Conservation (phyloP, 2,888 invertebrate genomes). For the Luperina nickerlii region DNA sequence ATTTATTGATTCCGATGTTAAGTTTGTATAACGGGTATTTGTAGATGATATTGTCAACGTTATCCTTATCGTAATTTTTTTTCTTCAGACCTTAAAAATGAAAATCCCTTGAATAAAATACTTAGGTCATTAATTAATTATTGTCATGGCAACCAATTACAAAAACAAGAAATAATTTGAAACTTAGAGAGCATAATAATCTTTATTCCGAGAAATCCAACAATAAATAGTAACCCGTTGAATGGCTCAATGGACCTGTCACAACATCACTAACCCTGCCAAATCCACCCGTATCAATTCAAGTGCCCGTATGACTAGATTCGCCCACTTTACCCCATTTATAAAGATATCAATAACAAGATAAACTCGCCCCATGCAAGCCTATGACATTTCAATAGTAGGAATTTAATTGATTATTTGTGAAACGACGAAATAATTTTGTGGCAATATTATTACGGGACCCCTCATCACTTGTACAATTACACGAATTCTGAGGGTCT, state of each 20-base stretch:
- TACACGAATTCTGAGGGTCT: constrained; percentile 55
- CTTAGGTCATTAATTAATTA: not conserved
- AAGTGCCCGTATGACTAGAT: constrained; percentile 85
- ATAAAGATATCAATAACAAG: constrained; percentile 89
- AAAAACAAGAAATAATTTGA: not conserved
- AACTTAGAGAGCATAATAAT: not conserved
- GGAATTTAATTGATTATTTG: constrained; percentile 87
- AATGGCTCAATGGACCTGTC: constrained; percentile 80
- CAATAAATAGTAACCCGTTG: constrained; percentile 66
- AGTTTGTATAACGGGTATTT: not conserved
- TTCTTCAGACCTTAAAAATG: not conserved
- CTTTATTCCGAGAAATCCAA: constrained; percentile 12
- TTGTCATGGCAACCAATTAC: not conserved
- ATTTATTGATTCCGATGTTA: not conserved
- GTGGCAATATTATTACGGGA: constrained; percentile 76
- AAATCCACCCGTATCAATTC: constrained; percentile 86
- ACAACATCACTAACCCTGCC: constrained; percentile 75
- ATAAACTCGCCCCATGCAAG: constrained; percentile 78
- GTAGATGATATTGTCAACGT: not conserved
- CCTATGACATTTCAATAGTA: constrained; percentile 78
- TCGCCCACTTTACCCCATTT: constrained; percentile 87
- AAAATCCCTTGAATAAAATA: not conserved
- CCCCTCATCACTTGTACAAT: constrained; percentile 70
- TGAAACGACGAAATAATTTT: constrained; percentile 79
- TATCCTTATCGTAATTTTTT: not conserved